phyloP scores from a whole-genome alignment of 2,797 vertebrate genomes.

The Mionectes olivaceus region DNA sequence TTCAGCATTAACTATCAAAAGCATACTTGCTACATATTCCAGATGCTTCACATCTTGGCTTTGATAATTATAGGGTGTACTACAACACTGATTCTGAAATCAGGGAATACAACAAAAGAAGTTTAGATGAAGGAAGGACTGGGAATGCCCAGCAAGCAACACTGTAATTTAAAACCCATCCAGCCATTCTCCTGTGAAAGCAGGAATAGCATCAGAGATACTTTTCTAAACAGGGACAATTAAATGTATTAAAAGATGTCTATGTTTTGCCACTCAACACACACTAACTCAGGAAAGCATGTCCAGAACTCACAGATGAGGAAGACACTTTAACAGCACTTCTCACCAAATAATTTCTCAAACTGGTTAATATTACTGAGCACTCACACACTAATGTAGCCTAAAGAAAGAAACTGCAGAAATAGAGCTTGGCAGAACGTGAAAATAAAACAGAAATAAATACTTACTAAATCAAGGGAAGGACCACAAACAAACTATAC shows the following conservation, averaged over 20 bases:
- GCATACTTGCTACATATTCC: background rate
- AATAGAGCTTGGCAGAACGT: background rate
- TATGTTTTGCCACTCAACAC: background rate
- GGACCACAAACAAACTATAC: background rate
- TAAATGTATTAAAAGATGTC: background rate
- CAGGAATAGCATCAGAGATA: background rate
- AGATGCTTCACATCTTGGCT: background rate
- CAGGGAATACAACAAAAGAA: background rate
- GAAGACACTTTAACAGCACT: background rate
- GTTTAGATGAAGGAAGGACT: background rate
- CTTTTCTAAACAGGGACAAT: background rate
- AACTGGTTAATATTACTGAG: background rate
- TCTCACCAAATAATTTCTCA: background rate
- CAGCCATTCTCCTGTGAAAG: background rate
- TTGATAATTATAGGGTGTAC: background rate
- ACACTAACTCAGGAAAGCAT: background rate
- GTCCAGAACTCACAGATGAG: rapidly evolving
- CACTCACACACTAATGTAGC: background rate
- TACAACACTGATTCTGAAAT: background rate
- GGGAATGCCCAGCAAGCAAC: background rate
- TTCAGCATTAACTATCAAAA: background rate
- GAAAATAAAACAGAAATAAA: slow-evolving; percentile 5
- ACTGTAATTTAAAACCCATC: background rate
- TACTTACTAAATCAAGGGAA: background rate
- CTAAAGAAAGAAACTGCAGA: background rate